phyloP scores from a whole-genome alignment of 2,113 vertebrate genomes.

The Cichladusa arquata region DNA sequence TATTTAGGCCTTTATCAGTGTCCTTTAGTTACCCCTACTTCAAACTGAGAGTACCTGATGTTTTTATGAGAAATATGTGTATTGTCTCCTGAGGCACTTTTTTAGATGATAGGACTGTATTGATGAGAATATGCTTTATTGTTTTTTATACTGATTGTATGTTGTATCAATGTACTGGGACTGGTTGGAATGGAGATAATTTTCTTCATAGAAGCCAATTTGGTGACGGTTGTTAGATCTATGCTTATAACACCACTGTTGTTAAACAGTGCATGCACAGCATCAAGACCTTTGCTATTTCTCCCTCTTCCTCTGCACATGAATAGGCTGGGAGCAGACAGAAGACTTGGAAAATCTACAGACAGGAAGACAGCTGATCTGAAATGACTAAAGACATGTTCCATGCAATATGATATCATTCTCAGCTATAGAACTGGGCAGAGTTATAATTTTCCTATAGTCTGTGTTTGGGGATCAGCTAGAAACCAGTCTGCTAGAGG shows the following conservation, averaged over 20 bases:
- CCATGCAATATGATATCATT: background rate
- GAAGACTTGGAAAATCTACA: background rate
- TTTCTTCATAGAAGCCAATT: background rate
- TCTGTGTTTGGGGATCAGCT: background rate
- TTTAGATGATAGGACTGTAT: background rate
- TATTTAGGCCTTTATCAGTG: background rate
- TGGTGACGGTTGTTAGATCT: background rate
- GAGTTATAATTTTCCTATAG: background rate
- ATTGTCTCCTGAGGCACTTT: background rate
- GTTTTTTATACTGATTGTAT: background rate
- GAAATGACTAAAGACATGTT: background rate
- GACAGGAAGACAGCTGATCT: background rate
- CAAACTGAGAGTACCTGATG: background rate
- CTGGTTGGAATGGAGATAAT: background rate
- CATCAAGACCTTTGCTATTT: background rate
- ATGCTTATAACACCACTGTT: background rate
- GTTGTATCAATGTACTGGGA: background rate
- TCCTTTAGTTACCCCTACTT: background rate
- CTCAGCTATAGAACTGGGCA: background rate
- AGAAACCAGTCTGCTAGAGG: background rate
- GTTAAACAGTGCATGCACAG: background rate
- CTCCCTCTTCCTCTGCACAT: background rate
- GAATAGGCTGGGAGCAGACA: background rate
- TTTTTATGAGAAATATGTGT: background rate
- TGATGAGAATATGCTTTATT: background rate